Base-by-base conservation (phyloP, 2,888 invertebrate genomes). In the Timema cristinae region DNA sequence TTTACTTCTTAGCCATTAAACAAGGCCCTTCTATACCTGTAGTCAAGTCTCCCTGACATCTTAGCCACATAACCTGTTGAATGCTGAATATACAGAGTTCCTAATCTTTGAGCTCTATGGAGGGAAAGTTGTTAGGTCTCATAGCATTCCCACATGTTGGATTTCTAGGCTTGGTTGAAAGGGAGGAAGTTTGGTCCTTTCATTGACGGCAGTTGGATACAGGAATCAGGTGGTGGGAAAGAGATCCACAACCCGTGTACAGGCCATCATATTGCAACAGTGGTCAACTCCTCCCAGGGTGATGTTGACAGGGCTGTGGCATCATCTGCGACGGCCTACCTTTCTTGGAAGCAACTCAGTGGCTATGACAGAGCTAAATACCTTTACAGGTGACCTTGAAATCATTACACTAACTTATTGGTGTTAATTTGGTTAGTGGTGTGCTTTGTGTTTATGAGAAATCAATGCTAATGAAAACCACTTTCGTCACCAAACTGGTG, bases 111-210 rank as follows among this genome's bases (percentile, higher is more conserved):
- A 32, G 32, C 32, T 32, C 32, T 32, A 32, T 32, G 32, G 32
- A 32, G 32, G 32, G 32, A 32, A 32, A 32, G 16, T 1, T 61
- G 7, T 15, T 15, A 10, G 5, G 1, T 61, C 47, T 5, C 2
- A 47, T 16, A 61, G 10, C 15, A 47, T 61, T 10, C 47, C 47
- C 47, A n/a, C 4, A 47, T 61, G 16, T 61, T 61, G 13, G 13
- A 47, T 16, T 78, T 76, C 16, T 71, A 81, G 81, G 77, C 76
- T 52, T 81, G 80, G 80, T 72, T 81, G 56, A 77, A 77, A 76
- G 70, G 72, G 50, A 76, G 78, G 49, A 68, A 70, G 51, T 75
- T 79, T 73, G 77, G 75, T 49, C 73, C 77, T 5, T 76, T 77
- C 63, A 72, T 77, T 59, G 75, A 77, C 50, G 73, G 75, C 47